Evolutionary conservation across 2,888 invertebrate species (phyloP).

Genomic region (Pseudoips prasinana): DNA sequence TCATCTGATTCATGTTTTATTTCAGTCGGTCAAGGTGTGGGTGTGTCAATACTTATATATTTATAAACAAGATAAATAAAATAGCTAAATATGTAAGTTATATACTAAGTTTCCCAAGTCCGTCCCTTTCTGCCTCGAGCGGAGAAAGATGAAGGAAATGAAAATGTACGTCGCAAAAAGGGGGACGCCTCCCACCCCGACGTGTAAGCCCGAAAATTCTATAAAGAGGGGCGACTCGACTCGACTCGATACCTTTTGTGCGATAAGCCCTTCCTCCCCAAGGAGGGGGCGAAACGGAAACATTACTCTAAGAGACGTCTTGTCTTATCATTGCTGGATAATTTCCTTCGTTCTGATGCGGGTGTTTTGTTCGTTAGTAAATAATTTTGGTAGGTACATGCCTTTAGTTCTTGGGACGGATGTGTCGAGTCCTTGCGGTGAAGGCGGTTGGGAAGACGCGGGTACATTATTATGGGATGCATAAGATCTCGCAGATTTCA

Average conservation of each 20-base stretch:
- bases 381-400: constrained; percentile 28
- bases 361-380: constrained; percentile 38
- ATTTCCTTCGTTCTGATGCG: constrained; percentile 67
- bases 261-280: constrained; percentile 67
- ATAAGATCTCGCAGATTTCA: too few relatives aligned
- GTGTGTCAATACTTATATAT: too few relatives aligned
- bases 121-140: constrained; percentile 60
- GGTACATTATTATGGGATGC: too few relatives aligned
- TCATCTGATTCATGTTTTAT: too few relatives aligned
- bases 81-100: too few relatives aligned
- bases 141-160: constrained; percentile 82
- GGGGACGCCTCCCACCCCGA: constrained; percentile 51
- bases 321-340: constrained; percentile 70
- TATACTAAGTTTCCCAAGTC: constrained; percentile 42
- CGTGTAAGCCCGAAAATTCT: constrained; percentile 73
- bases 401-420: constrained; percentile 1
- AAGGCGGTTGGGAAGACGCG: constrained; percentile 5
- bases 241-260: constrained; percentile 72
- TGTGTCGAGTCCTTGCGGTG: constrained; percentile 16
- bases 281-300: constrained; percentile 48
- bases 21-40: too few relatives aligned
- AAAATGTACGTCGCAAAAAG: constrained; percentile 81
- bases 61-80: too few relatives aligned
- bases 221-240: constrained; percentile 67
- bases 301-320: constrained; percentile 75